Conservation (phyloP, 2,888 invertebrate genomes). For the Chloroclysta siterata region DNA sequence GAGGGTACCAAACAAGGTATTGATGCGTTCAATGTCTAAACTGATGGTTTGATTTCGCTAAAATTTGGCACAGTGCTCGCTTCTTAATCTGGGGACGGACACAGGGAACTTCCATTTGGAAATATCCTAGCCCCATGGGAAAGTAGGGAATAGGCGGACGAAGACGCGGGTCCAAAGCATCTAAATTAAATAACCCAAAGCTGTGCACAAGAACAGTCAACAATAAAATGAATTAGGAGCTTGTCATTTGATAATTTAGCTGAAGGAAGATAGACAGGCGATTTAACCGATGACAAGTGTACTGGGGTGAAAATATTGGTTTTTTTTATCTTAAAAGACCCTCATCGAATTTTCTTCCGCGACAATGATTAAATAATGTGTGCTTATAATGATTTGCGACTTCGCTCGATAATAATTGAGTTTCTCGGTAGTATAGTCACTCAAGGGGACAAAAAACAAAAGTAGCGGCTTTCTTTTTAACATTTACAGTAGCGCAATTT, state of each 20-base stretch:
- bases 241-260: slow-evolving; percentile 34
- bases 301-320: slow-evolving; percentile 21
- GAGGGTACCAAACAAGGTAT: too few species aligned
- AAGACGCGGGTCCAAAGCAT: background rate
- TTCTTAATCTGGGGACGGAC: background rate
- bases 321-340: slow-evolving; percentile 2
- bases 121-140: background rate
- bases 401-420: background rate
- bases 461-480: background rate
- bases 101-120: too few species aligned
- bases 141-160: background rate
- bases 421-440: too few species aligned
- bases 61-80: background rate
- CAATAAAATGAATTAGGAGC: slow-evolving; percentile 22
- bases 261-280: slow-evolving; percentile 24
- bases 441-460: too few species aligned
- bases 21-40: background rate
- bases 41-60: background rate
- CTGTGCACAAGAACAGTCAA: slow-evolving; percentile 27
- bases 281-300: slow-evolving; percentile 25
- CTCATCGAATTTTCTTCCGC: slow-evolving; percentile 14
- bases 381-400: background rate
- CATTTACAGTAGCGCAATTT: background rate
- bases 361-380: background rate
- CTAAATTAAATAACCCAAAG: slow-evolving; percentile 31